These are phyloP conservation scores for Guaruba guarouba DNA, from an alignment of 2,113 vertebrate genomes.

Conservation along the genomic window DNA sequence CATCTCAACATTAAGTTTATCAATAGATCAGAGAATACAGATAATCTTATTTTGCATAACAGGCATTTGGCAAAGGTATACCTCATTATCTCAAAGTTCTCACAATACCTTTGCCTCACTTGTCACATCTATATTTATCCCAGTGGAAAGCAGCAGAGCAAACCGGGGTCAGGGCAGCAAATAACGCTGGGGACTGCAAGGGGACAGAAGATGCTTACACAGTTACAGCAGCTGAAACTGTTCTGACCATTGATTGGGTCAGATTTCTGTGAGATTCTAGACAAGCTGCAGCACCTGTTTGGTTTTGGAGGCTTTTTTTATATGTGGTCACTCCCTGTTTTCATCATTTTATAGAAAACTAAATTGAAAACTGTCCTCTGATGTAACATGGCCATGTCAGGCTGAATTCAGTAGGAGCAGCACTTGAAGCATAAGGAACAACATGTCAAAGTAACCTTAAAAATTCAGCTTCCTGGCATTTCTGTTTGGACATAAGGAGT, in stretches of 20 bases:
- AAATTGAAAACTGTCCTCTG: not conserved
- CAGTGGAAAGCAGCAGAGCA: not conserved
- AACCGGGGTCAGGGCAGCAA: accelerated
- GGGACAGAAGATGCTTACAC: not conserved
- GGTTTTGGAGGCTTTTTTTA: accelerated
- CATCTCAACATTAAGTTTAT: not conserved
- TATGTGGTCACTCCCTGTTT: not conserved
- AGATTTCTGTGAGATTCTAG: not conserved
- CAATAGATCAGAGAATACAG: not conserved
- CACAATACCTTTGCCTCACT: not conserved
- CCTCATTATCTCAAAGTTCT: not conserved
- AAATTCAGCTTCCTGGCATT: not conserved
- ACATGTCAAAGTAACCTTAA: not conserved
- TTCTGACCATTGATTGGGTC: not conserved
- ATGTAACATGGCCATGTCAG: not conserved
- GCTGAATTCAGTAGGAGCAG: not conserved
- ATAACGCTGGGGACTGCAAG: not conserved
- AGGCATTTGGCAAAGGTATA: not conserved
- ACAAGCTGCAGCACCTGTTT: not conserved
- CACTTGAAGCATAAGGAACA: not conserved
- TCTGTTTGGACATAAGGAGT: not conserved
- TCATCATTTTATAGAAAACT: not conserved
- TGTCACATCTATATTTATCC: not conserved
- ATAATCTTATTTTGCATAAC: not conserved
- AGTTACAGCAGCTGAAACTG: not conserved